phyloP scores from a whole-genome alignment of 2,797 vertebrate species.

The Buceros bicornis region DNA sequence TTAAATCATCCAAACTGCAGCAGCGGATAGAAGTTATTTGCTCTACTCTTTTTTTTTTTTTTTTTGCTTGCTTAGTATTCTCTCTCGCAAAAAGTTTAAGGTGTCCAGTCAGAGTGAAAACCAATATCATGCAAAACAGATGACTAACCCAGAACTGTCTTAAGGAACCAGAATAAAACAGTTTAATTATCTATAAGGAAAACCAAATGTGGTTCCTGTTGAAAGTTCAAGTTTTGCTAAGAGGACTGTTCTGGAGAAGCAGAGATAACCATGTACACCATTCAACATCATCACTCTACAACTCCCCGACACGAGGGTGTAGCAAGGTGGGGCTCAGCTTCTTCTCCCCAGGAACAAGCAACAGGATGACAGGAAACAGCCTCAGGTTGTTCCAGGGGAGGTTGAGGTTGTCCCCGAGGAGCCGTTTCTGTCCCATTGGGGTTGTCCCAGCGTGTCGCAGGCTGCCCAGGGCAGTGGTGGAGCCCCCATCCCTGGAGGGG shows the following conservation, averaged over 20 bases:
- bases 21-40: background rate
- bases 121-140: background rate
- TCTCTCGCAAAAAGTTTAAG: background rate
- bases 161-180: background rate
- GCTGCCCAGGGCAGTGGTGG: too few species aligned
- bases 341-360: too few species aligned
- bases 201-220: background rate
- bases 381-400: too few species aligned
- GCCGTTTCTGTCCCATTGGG: too few species aligned
- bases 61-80: background rate
- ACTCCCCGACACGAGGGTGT: too few species aligned
- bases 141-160: background rate
- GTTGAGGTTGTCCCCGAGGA: too few species aligned
- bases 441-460: too few species aligned
- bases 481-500: too few species aligned
- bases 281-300: too few species aligned
- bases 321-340: too few species aligned
- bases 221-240: background rate
- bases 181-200: background rate
- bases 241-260: background rate
- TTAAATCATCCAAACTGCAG: constrained; percentile 3
- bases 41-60: background rate
- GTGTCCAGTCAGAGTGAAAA: background rate
- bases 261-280: background rate
- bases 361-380: too few species aligned